A percentile compares a stretch with the other conserved stretches of the same genome.
Conservation (phyloP, 2,888 invertebrate genomes). For the Eupithecia pulchellata region DNA sequence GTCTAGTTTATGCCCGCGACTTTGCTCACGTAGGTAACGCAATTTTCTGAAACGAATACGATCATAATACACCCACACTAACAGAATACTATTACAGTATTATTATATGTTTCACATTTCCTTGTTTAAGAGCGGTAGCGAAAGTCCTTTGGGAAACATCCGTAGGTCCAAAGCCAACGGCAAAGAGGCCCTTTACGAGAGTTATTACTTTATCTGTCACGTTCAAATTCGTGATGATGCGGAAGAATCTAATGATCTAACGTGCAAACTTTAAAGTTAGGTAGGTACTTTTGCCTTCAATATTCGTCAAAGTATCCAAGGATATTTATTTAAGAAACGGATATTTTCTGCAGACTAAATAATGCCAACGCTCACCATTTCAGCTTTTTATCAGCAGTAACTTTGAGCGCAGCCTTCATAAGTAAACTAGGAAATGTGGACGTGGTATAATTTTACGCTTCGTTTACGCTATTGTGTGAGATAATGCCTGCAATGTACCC, state of each 20-base stretch:
- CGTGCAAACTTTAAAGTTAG: background rate
- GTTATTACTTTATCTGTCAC: too few species aligned
- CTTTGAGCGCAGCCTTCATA: constrained; percentile 79
- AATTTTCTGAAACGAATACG: background rate
- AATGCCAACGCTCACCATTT: constrained; percentile 64
- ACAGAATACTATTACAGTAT: background rate
- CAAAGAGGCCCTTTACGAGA: too few species aligned
- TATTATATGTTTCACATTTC: too few species aligned
- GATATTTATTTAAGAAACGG: background rate
- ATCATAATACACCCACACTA: background rate
- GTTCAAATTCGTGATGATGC: background rate
- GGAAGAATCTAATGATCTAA: background rate
- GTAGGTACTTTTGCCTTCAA: background rate
- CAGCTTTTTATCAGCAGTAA: constrained; percentile 79
- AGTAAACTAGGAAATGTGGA: constrained; percentile 68
- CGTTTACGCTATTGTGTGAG: constrained; percentile 74
- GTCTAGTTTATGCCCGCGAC: background rate
- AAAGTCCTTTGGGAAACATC: too few species aligned
- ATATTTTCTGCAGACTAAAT: background rate
- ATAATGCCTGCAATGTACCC: constrained; percentile 43
- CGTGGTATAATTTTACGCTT: constrained; percentile 78
- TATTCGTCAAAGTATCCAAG: background rate
- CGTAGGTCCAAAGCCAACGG: too few species aligned
- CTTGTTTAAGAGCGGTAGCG: too few species aligned
- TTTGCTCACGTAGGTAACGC: background rate